Evolutionary conservation across 2,113 vertebrate species (phyloP).

Genomic region (Lepus americanus): DNA sequence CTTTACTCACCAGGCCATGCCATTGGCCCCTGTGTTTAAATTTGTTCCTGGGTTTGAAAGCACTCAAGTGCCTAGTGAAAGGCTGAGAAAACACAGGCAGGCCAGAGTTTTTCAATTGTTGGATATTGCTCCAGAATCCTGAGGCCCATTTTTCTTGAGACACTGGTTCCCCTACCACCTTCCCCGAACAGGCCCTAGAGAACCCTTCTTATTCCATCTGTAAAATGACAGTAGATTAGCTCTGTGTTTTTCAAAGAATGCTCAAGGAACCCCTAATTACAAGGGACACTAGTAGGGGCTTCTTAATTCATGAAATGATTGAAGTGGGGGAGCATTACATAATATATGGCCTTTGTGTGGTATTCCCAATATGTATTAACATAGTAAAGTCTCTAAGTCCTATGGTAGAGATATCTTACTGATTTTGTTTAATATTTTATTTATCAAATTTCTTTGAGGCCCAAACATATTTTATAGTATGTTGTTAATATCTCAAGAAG

Average conservation of each 20-base stretch:
- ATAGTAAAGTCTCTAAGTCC: slow-evolving; percentile 26
- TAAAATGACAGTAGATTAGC: slow-evolving; percentile 39
- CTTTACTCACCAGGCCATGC: no score
- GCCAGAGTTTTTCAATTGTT: slow-evolving; percentile 32
- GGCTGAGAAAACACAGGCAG: slow-evolving; percentile 10
- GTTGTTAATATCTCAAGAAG: slow-evolving; percentile 34
- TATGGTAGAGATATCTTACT: slow-evolving; percentile 15
- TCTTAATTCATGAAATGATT: slow-evolving; percentile 47
- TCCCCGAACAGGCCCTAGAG: background rate
- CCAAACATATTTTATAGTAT: slow-evolving; percentile 1
- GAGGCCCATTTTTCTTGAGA: slow-evolving; percentile 26
- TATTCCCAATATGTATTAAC: background rate
- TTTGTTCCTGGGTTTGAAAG: slow-evolving; percentile 53
- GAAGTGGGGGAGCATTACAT: background rate
- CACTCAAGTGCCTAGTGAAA: background rate
- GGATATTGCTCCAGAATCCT: slow-evolving; percentile 42
- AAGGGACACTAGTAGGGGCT: background rate
- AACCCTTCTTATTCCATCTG: slow-evolving; percentile 14
- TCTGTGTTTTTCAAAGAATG: slow-evolving; percentile 58
- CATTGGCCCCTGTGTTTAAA: background rate
- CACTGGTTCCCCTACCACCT: background rate
- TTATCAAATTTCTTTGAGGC: background rate
- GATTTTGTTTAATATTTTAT: slow-evolving; percentile 33
- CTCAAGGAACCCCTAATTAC: slow-evolving; percentile 24
- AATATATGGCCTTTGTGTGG: slow-evolving; percentile 16